These are phyloP conservation scores for Helleia helle DNA, from an alignment of 2,888 invertebrate species.

Conservation along the genomic window DNA sequence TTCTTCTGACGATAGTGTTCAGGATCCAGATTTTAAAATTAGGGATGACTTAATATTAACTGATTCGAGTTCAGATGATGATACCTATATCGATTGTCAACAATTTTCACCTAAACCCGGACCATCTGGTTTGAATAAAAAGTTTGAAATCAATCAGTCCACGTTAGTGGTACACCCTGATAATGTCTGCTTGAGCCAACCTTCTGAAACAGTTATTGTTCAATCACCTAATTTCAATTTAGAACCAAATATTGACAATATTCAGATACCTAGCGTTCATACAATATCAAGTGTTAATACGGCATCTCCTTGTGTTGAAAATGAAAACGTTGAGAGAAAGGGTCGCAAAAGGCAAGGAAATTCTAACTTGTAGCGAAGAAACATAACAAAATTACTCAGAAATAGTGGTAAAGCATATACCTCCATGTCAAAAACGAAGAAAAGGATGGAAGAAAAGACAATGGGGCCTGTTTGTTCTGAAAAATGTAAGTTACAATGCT, in stretches of 20 bases:
- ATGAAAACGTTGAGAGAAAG: slow-evolving; percentile 5
- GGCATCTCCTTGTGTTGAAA: slow-evolving; percentile 10
- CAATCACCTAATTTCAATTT: slow-evolving; percentile 5
- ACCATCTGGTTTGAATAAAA: too few species aligned
- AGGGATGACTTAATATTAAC: slow-evolving; percentile 3
- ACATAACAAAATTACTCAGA: slow-evolving; percentile 17
- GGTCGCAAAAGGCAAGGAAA: slow-evolving; percentile 16
- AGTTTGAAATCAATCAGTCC: slow-evolving; percentile 1
- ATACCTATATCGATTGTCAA: not conserved
- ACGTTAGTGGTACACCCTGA: slow-evolving; percentile 6
- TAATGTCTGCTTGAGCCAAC: slow-evolving; percentile 3
- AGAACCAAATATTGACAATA: slow-evolving; percentile 2
- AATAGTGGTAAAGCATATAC: slow-evolving; percentile 19
- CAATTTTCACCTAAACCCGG: slow-evolving; percentile 4
- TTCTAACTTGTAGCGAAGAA: slow-evolving; percentile 14
- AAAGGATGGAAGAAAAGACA: slow-evolving; percentile 18
- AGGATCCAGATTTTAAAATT: too few species aligned
- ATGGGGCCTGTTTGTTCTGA: slow-evolving; percentile 16
- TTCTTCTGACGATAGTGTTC: too few species aligned
- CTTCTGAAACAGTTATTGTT: not conserved
- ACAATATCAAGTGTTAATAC: slow-evolving; percentile 7
- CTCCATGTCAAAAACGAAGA: slow-evolving; percentile 16
- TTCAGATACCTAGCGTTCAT: slow-evolving; percentile 5
- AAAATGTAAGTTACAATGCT: slow-evolving; percentile 8
- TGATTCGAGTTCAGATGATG: slow-evolving; percentile 6